These are phyloP conservation scores for Centropus unirufus DNA, from an alignment of 2,113 vertebrate species.

Conservation along the genomic window DNA sequence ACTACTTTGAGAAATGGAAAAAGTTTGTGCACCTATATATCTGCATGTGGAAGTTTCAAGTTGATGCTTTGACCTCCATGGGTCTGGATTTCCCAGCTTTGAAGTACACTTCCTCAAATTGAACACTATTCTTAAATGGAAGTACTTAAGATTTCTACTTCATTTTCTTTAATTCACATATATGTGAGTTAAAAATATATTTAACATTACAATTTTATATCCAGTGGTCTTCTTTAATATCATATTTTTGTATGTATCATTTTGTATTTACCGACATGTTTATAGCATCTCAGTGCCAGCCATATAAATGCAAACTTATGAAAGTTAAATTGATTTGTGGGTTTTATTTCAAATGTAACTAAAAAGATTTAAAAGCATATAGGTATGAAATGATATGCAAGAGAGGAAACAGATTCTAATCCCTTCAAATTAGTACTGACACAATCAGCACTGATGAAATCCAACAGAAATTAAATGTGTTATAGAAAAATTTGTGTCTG, in stretches of 20 bases:
- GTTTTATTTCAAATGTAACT: background rate
- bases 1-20: background rate
- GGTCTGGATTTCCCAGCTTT: background rate
- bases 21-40: background rate
- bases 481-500: background rate
- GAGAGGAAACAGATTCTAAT: background rate
- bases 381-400: rapidly evolving
- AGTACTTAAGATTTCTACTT: background rate
- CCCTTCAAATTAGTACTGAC: background rate
- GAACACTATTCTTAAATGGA: background rate
- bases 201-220: background rate
- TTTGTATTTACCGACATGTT: background rate
- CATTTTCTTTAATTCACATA: background rate
- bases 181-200: rapidly evolving
- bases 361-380: background rate
- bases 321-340: background rate
- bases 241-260: background rate
- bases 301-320: background rate
- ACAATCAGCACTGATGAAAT: background rate
- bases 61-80: background rate
- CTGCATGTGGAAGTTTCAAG: background rate
- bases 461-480: background rate
- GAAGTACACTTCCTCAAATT: background rate
- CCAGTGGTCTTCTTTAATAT: background rate
- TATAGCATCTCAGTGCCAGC: background rate